Conservation (phyloP, 2,113 vertebrate genomes). For the Sphyrna mokarran region DNA sequence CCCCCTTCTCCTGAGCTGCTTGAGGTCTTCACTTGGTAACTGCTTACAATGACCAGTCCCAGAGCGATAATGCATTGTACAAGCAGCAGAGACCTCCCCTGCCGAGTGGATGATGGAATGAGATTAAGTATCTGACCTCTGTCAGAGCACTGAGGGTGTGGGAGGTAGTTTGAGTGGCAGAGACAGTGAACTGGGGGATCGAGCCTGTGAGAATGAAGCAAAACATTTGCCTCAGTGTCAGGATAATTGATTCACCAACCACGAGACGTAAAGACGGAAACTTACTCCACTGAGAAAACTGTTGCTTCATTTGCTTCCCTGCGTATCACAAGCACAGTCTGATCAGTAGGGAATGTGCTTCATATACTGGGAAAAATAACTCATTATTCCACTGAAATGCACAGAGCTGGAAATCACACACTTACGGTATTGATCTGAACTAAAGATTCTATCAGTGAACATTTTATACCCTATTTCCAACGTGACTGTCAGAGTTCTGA, state of each 20-base stretch:
- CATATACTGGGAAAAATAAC: background rate
- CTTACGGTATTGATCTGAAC: background rate
- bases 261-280: background rate
- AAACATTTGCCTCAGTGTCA: background rate
- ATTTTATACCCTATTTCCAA: background rate
- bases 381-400: background rate
- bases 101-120: background rate
- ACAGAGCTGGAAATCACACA: background rate
- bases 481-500: background rate
- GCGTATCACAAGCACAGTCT: background rate
- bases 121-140: too few species aligned
- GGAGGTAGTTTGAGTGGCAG: background rate
- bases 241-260: constrained; percentile 1
- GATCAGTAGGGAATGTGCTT: background rate
- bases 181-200: background rate
- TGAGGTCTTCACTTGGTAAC: background rate
- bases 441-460: background rate
- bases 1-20: background rate
- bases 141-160: background rate
- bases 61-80: background rate
- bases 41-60: background rate
- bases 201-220: background rate
- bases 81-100: background rate
- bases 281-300: background rate
- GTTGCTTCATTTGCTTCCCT: background rate